Percentiles rank a stretch among this genome's conserved stretches.
These are phyloP conservation scores for Anthoscopus minutus DNA, from an alignment of 2,113 vertebrate species.

Conservation along the genomic window DNA sequence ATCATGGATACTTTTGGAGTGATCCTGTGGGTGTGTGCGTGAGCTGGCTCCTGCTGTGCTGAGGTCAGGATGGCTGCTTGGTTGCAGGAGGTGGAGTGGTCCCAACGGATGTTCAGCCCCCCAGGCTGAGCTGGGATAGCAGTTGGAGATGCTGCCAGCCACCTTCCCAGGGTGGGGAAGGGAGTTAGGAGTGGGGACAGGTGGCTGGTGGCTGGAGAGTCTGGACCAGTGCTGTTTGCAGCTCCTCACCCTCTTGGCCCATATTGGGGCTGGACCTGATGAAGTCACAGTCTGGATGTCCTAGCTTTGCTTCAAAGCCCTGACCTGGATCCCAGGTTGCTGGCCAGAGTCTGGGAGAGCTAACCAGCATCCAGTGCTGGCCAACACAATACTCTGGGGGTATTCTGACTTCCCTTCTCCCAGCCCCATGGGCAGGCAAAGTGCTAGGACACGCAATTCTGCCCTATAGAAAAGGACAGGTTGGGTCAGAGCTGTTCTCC, in stretches of 20 bases:
- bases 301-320: not conserved
- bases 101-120: not conserved
- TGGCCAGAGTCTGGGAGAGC: not conserved
- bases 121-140: not conserved
- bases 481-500: not conserved
- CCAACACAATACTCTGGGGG: rapidly evolving
- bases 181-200: not conserved
- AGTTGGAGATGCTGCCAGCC: not conserved
- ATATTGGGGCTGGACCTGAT: not conserved
- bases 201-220: not conserved
- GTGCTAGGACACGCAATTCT: not conserved
- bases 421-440: rapidly evolving
- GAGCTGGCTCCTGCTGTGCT: not conserved
- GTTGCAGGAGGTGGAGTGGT: not conserved
- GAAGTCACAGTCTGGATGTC: not conserved
- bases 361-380: not conserved
- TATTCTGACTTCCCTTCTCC: not conserved
- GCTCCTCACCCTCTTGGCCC: not conserved
- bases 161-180: not conserved
- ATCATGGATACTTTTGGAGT: not conserved
- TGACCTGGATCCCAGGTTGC: not conserved
- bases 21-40: not conserved
- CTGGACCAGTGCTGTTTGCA: not conserved
- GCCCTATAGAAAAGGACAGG: not conserved
- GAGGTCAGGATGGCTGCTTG: not conserved